Base-by-base conservation (phyloP, 2,888 invertebrate genomes). In the Agriotes lineatus region DNA sequence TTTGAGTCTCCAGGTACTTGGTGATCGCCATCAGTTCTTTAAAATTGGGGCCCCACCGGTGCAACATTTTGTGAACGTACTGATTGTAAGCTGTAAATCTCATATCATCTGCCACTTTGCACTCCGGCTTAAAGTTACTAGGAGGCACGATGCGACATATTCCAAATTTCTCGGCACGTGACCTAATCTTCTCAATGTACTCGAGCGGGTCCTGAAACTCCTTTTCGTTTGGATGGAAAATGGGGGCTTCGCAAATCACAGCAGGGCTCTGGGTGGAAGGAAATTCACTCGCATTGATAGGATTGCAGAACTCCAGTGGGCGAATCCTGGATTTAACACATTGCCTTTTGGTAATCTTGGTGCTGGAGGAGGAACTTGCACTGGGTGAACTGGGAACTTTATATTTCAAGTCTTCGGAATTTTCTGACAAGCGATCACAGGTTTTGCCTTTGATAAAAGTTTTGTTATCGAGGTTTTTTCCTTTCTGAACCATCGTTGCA, bases 61-160 rank as follows among this genome's bases (percentile, higher is more conserved):
- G 90, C 76, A 92, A 87, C 89, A 97, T 90, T 72, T 95, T 93
- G 76, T 96, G 92, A 0, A 97, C 90, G 77, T 96, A 96, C 80
- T 97, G 97, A 83, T 96, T 95, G 72, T 93, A 92, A 0, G 94
- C 94, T 0, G 92, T 92, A 78, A 97, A 97, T 2, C 94, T 85
- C 88, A 95, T 92, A 69, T 94, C 93, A 72, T 96, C 96, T 9
- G 91, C 89, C 0, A 96, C 89, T 74, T 91, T 90, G 78, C 96
- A 96, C 72, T 94, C 92, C 1, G 94, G 93, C 77, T 91, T 90
- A 78, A 95, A 96, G 67, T 86, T 89, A 0, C 87, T 80, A 0
- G 97, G 97, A 1, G 96, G 94, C 18, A 96, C 90, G 20, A 97
- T 93, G 72, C 93, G 90, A 80, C 96, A 97, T 67, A 97, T 89